Evolutionary conservation across 2,113 vertebrate genomes (phyloP).

Genomic region (Gulo gulo): DNA sequence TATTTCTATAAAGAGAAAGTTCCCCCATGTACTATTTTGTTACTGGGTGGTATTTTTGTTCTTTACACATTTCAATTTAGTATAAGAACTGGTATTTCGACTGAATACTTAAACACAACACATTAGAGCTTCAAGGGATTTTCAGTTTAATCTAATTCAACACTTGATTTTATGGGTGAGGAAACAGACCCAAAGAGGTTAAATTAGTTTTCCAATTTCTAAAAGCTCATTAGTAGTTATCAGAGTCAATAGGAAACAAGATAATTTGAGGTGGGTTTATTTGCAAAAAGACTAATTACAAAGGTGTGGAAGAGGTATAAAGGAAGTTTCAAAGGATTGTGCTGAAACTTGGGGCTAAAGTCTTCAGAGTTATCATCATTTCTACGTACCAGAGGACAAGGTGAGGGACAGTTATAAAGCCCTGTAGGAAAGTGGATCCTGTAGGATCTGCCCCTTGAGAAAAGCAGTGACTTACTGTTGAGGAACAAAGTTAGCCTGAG

Average conservation of each 20-base stretch:
- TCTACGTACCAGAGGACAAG: not conserved
- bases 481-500: not conserved
- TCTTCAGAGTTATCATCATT: not conserved
- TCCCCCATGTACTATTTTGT: not conserved
- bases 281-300: constrained; percentile 12
- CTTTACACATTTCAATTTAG: constrained; percentile 3
- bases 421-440: not conserved
- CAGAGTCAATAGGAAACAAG: not conserved
- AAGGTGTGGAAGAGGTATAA: not conserved
- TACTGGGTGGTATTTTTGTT: not conserved
- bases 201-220: constrained; percentile 1
- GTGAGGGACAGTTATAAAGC: not conserved
- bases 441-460: not conserved
- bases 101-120: not conserved
- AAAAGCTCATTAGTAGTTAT: not conserved
- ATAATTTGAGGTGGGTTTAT: not conserved
- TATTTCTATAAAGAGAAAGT: not conserved
- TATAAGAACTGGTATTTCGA: not conserved
- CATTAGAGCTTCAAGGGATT: not conserved
- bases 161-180: not conserved
- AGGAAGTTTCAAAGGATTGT: not conserved
- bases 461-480: not conserved
- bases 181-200: not conserved
- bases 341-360: not conserved
- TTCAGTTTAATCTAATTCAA: not conserved